A percentile compares a stretch with the other conserved stretches of the same genome.
Evolutionary conservation across 2,797 vertebrate species (phyloP).

Genomic region (Lutjanus campechanus): DNA sequence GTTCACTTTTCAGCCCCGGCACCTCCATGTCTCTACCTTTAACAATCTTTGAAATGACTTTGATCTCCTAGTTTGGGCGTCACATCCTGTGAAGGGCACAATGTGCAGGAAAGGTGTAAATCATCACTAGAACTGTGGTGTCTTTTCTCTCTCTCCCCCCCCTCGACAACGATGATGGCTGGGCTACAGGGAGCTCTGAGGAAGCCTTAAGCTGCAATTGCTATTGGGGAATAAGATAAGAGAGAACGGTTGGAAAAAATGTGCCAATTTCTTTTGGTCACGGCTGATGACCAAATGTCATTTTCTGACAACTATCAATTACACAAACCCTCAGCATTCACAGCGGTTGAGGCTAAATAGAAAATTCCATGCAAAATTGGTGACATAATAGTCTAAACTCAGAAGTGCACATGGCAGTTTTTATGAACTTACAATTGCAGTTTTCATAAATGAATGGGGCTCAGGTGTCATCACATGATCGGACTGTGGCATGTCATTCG

Average conservation of each 20-base stretch:
- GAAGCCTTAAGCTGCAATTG: constrained; percentile 33
- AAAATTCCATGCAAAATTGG: not conserved
- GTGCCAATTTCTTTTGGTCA: constrained; percentile 45
- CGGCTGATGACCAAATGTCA: constrained; percentile 28
- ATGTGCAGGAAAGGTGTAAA: constrained; percentile 74
- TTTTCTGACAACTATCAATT: constrained; percentile 53
- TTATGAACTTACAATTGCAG: not conserved
- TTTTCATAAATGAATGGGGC: not conserved
- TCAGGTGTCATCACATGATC: not conserved
- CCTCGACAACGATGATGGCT: constrained; percentile 44
- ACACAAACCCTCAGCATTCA: constrained; percentile 23
- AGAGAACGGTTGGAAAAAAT: constrained; percentile 24
- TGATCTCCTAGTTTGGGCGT: constrained; percentile 78
- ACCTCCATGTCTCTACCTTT: constrained; percentile 75
- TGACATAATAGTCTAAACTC: constrained; percentile 8
- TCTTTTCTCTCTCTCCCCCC: constrained; percentile 36
- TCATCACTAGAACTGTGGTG: constrained; percentile 57
- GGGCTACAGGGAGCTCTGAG: constrained; percentile 30
- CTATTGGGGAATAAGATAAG: constrained; percentile 33
- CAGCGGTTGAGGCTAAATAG: not conserved
- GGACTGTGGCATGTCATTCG: not conserved
- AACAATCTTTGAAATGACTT: constrained; percentile 78
- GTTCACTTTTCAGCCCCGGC: constrained; percentile 72
- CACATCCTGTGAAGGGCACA: constrained; percentile 75
- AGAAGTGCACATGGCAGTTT: rapidly evolving